Evolutionary conservation across 2,797 vertebrate species (phyloP), one percentile per base, ranked within the genome.

Genomic region (Discoglossus pictus): DNA sequence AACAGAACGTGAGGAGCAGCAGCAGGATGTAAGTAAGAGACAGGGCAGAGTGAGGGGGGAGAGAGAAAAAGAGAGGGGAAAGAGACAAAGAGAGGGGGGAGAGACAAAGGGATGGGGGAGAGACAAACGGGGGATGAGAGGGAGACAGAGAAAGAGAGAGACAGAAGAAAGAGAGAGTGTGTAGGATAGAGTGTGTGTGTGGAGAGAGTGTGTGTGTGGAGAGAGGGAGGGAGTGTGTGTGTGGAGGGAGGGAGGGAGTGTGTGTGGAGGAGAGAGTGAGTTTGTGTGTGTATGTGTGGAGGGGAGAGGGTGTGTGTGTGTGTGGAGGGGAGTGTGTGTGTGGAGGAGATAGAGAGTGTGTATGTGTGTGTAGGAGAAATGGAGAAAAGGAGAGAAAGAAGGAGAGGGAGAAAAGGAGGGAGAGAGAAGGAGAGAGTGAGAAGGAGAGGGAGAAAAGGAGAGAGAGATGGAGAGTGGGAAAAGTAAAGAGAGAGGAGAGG

Each of bases 131-230:
- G 11, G 46, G 24, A 63, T 42, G 35, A 15, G 10, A 40, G 50
- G 48, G 73, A 70, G 65, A 62, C 61, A 54, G 64, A 61, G 56
- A 38, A 5, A 24, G 0, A 21, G 20, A 24, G 20, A 2, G 46
- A 23, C 7, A 24, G 4, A 48, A 10, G 10, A 24, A 9, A 23
- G 20, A 20, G 35, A 5, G 27, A n/a, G 48, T 8, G n/a, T 27
- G 17, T 10, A 13, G 53, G 31, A 52, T 20, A 40, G 74, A 58
- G 50, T 43, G 63, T 62, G 50, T 11, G 54, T 8, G 58, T n/a
- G 56, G 44, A 64, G 67, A 55, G 72, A 56, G 23, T 50, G 36
- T 13, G 47, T 43, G 34, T 20, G 47, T 7, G n/a, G 10, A 13
- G 51, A 20, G 9, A 10, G 16, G 4, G 27, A 11, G 24, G 18